Evolutionary conservation across 2,113 vertebrate species (phyloP), one percentile per base, ranked within the genome.

Genomic region (Natator depressus): DNA sequence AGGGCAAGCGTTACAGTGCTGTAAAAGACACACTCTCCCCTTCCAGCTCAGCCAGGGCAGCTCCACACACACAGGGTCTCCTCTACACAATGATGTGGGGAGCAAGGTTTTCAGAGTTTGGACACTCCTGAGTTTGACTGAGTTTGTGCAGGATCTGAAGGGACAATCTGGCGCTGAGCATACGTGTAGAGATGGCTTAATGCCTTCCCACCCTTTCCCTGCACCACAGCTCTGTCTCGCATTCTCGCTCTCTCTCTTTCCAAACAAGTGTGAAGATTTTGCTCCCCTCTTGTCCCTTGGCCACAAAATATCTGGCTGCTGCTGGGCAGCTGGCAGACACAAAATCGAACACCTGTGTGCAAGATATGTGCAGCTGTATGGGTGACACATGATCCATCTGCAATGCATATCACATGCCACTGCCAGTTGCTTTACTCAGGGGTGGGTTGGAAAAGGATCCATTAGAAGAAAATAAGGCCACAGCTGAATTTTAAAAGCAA

Each of bases 291-390:
- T 87, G 80, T 94, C 82, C n/a, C 9, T 76, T 1, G 0, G 87
- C 31, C 84, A 89, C 90, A 53, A 59, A 81, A 88, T 93, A 91
- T 85, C 96, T 88, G 93, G 95, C 88, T 8, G 16, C 81, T 57
- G 88, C 94, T 3, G 84, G 96, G 97, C 97, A 97, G 97, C 98
- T 97, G 98, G 97, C 97, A 95, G 87, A 84, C 87, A 88, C 89
- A 0, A 20, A 86, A 82, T 55, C 0, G 0, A 94, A 97, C 98
- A 97, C 97, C 98, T 98, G 97, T 80, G 84, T 93, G 96, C 96
- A 97, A 97, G 97, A 97, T 89, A 96, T 2, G 5, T 96, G 92
- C 98, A 98, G 98, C 97, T 98, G 98, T 97, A 82, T 55, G 95
- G 2, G 2, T 84, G 98, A 96, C 97, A 96, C 92, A 35, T 14